These are phyloP conservation scores for Megalops cyprinoides DNA, from an alignment of 2,797 vertebrate genomes.

Conservation along the genomic window DNA sequence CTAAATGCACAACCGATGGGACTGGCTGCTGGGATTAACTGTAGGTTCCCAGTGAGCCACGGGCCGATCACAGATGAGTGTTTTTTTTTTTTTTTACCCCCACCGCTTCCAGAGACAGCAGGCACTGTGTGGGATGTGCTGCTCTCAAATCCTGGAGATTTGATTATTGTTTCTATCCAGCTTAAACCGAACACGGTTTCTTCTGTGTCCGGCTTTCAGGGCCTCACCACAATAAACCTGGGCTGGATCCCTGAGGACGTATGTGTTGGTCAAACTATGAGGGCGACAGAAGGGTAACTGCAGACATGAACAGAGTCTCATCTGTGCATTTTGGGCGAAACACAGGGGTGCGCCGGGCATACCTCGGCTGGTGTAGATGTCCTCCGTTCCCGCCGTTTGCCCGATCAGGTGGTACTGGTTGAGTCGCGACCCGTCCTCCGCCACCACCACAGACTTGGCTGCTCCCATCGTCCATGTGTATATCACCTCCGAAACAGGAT, in stretches of 20 bases:
- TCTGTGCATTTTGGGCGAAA: too few relatives aligned
- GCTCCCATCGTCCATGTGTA: conserved; percentile 91
- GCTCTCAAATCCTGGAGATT: conserved; percentile 69
- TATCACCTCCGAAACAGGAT: conserved; percentile 93
- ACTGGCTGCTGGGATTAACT: conserved; percentile 73
- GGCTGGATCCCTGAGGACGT: conserved; percentile 28
- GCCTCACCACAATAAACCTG: conserved; percentile 50
- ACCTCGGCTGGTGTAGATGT: conserved; percentile 95
- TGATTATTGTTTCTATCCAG: conserved; percentile 66
- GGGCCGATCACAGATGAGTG: conserved; percentile 71
- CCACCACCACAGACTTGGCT: conserved; percentile 91
- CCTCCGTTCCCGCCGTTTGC: conserved; percentile 89
- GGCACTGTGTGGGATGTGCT: conserved; percentile 69
- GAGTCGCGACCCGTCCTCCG: conserved; percentile 92
- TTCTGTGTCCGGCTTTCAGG: conserved; percentile 54
- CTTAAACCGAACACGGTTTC: conserved; percentile 68
- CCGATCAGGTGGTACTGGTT: conserved; percentile 96
- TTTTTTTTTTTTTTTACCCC: conserved; percentile 50
- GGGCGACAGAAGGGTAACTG: not conserved
- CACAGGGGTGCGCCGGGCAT: conserved; percentile 34
- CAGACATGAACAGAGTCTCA: not conserved
- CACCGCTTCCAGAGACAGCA: conserved; percentile 66
- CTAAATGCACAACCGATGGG: conserved; percentile 78
- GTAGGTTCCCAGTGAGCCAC: conserved; percentile 67
- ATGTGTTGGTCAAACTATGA: not conserved